Evolutionary conservation across 64 coral and sea anemone species (phyloP).

Genomic region (Stichodactyla mertensii): DNA sequence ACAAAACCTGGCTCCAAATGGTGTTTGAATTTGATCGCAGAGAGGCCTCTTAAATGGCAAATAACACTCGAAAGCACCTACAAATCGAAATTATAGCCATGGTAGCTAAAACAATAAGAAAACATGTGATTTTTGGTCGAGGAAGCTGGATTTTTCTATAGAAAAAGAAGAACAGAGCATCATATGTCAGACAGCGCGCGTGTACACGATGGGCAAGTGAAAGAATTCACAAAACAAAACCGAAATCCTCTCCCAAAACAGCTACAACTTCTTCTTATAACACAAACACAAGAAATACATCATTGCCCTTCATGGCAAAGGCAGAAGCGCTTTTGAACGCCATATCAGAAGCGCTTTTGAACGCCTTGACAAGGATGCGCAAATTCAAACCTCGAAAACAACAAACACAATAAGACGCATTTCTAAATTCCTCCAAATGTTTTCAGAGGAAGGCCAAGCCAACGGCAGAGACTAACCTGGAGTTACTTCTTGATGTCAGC

Average conservation of each 20-base stretch:
- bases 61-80: neutral
- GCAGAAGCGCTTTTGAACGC: neutral
- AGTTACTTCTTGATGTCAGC: neutral
- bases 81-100: neutral
- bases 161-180: neutral
- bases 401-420: neutral
- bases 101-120: neutral
- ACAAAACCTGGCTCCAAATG: neutral
- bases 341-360: neutral
- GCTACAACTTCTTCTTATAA: neutral
- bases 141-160: neutral
- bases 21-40: neutral
- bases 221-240: neutral
- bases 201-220: conserved; percentile 1
- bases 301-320: neutral
- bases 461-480: neutral
- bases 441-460: neutral
- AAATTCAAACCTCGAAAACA: neutral
- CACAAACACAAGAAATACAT: neutral
- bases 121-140: neutral
- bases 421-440: neutral
- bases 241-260: neutral
- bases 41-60: neutral
- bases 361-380: conserved; percentile 1
- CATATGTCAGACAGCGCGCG: neutral